phyloP scores from a whole-genome alignment of 2,888 invertebrate genomes.

The Noctua pronuba region DNA sequence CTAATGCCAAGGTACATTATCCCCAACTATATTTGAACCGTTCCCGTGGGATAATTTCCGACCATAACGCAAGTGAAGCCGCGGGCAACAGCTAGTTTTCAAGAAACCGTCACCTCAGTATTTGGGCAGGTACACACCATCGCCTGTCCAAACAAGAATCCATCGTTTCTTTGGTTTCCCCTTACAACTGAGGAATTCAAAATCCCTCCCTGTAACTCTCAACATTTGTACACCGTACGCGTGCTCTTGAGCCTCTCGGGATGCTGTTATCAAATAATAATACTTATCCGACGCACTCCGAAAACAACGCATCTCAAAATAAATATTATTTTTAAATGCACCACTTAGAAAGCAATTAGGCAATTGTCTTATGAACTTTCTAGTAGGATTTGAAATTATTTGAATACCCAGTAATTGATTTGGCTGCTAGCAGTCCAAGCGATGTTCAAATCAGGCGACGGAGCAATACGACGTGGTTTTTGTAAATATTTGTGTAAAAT shows the following conservation, averaged over 20 bases:
- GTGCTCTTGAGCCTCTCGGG: slow-evolving; percentile 37
- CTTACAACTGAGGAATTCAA: not conserved
- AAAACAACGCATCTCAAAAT: slow-evolving; percentile 19
- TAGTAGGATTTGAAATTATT: not conserved
- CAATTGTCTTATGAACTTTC: slow-evolving; percentile 27
- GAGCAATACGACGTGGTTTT: not conserved
- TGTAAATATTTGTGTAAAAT: not conserved
- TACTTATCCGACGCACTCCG: slow-evolving; percentile 23
- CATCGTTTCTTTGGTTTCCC: not conserved
- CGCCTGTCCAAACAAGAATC: not conserved
- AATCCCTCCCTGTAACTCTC: slow-evolving; percentile 50
- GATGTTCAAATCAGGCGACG: too few relatives aligned
- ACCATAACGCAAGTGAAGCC: too few relatives aligned
- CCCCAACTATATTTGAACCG: too few relatives aligned
- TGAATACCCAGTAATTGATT: not conserved
- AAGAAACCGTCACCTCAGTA: not conserved
- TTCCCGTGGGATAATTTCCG: too few relatives aligned
- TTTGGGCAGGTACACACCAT: not conserved
- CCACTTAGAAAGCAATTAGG: slow-evolving; percentile 32
- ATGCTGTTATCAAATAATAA: slow-evolving; percentile 60
- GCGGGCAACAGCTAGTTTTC: too few relatives aligned
- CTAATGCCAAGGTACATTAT: too few relatives aligned
- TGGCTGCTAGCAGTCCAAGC: not conserved
- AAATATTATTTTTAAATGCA: slow-evolving; percentile 42
- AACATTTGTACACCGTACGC: slow-evolving; percentile 34